These are phyloP conservation scores for Tarsius wallacei DNA, from an alignment of 2,797 vertebrate genomes.

Conservation along the genomic window DNA sequence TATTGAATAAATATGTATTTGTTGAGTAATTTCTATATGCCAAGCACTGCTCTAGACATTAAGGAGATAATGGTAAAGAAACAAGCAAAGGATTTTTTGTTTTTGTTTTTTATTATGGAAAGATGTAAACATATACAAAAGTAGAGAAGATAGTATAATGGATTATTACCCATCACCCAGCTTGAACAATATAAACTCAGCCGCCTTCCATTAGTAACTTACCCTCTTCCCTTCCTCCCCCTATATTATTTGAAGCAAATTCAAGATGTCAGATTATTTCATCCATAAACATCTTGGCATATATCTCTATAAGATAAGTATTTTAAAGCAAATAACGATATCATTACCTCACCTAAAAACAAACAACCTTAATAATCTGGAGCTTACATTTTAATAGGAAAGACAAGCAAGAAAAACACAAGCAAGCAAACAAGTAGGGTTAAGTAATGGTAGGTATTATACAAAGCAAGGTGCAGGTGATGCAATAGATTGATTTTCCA, in stretches of 20 bases:
- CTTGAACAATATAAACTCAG: slow-evolving; percentile 25
- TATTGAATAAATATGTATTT: slow-evolving; percentile 41
- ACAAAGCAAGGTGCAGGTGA: not conserved
- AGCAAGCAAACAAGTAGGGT: not conserved
- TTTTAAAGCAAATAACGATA: slow-evolving; percentile 7
- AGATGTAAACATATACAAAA: slow-evolving; percentile 11
- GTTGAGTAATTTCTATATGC: not conserved
- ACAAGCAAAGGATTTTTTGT: slow-evolving; percentile 26
- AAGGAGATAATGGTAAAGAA: not conserved
- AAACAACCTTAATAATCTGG: not conserved
- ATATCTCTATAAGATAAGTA: slow-evolving; percentile 5
- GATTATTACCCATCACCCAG: not conserved
- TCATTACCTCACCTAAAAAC: not conserved
- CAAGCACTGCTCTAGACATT: slow-evolving; percentile 13
- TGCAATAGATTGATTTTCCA: not conserved
- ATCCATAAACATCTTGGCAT: not conserved
- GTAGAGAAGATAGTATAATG: not conserved
- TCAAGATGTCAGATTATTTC: slow-evolving; percentile 45
- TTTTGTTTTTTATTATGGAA: slow-evolving; percentile 17
- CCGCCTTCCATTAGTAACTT: slow-evolving; percentile 19
- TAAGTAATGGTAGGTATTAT: not conserved
- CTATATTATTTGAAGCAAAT: slow-evolving; percentile 29
- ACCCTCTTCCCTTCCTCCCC: not conserved
- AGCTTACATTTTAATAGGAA: slow-evolving; percentile 15
- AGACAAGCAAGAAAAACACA: slow-evolving; percentile 7